Evolutionary conservation across 2,888 invertebrate species (phyloP).

Genomic region (Ormyrus rosae): DNA sequence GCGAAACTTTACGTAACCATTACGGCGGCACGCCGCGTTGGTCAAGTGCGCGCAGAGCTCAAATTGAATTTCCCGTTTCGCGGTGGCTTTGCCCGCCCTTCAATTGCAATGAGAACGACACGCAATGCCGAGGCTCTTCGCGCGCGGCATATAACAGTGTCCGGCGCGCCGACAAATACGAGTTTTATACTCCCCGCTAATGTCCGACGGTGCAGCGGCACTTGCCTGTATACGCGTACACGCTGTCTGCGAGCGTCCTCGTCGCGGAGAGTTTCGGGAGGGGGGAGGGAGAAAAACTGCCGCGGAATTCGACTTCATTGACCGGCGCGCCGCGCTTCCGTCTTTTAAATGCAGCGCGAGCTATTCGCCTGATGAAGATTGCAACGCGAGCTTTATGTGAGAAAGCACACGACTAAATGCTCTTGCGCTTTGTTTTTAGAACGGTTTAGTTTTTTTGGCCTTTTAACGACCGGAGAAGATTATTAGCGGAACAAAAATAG

Average conservation of each 20-base stretch:
- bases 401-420: no score
- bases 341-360: constrained; percentile 6
- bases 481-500: no score
- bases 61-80: constrained; percentile 68
- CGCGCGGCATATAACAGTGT: background rate
- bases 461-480: no score
- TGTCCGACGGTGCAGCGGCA: constrained; percentile 3
- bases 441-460: no score
- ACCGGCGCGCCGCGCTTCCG: background rate
- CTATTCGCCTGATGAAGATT: constrained; percentile 15
- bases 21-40: constrained; percentile 48
- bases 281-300: background rate
- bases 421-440: no score
- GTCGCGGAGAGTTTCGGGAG: background rate
- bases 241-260: background rate
- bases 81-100: constrained; percentile 63
- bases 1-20: constrained; percentile 64
- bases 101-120: constrained; percentile 66
- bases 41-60: constrained; percentile 61
- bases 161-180: background rate
- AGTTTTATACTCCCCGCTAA: constrained; percentile 45
- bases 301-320: constrained; percentile 27
- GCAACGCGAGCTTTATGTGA: no score
- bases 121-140: background rate
- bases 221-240: background rate